Base-by-base conservation (phyloP, 2,797 vertebrate species). In the Molothrus ater region DNA sequence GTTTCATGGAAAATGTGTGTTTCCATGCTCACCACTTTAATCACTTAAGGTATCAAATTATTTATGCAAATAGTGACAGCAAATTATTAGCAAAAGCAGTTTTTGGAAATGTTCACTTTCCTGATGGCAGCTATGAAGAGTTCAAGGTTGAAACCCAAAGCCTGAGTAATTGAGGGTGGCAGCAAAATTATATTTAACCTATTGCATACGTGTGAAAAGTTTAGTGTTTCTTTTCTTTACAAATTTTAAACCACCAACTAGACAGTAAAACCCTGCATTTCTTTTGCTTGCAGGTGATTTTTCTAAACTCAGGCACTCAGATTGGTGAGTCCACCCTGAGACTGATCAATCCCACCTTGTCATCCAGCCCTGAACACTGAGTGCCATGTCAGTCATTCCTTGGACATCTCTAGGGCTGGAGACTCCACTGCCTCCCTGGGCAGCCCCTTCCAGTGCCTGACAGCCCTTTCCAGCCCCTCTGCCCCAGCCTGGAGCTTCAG, bases 281-380 rank as follows among this genome's bases (percentile, higher is more conserved):
- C 8, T 71, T 91, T 70, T 48, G 6, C 34, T 72, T 38, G 20
- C 13, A 51, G 45, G 24, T 43, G 53, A 22, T 80, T 74, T 60
- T 80, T 75, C 73, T 43, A 26, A 71, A 50, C 31, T 20, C 11
- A 57, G 20, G 56, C 17, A 22, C 36, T 25, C 25, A 43, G 48
- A n/a, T 47, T 0, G 1, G 5, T 1, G 3, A 54, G 22, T 38
- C 29, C 19, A 13, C 16, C 24, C 25, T 25, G 24, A n/a, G 25
- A 28, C 25, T 3, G 19, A 73, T 13, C 50, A 73, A 24, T 54
- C 40, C 50, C 59, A 38, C 18, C n/a, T 5, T 28, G 34, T 22
- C n/a, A 47, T 10, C 10, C 19, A 40, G 29, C 29, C 22, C 59
- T 17, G 59, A n/a, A 42, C 40, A 19, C 50, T n/a, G 29, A 34